Base-by-base conservation (phyloP, 1,140 invertebrate species). In the Solen grandis region DNA sequence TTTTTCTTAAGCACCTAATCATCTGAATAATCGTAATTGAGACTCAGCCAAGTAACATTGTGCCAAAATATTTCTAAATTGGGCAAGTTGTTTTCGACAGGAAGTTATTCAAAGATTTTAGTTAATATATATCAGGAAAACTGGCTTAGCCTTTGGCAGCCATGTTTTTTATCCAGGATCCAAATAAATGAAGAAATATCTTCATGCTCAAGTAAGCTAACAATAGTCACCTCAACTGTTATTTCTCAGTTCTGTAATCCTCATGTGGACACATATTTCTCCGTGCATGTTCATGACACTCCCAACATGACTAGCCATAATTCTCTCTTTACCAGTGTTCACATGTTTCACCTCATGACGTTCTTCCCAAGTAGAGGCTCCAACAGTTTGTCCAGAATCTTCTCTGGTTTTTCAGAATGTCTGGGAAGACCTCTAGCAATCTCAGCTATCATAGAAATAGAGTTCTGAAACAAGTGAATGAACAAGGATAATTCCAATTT, bases 391-490 rank as follows among this genome's bases (percentile, higher is more conserved):
- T 85, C 84, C 50, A 76, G 46, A 31, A 85, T 82, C 25, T 78
- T 65, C 72, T 83, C 78, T 46, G 81, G 78, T 50, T 83, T 79
- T 35, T 83, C 62, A 41, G 81, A 75, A 2, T 59, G 38, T 35
- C 69, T 78, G 3, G 84, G 84, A 46, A 85, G 59, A 14, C 68
- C 77, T 57, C 82, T 73, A 16, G 84, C 84, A 27, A 85, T 38
- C 52, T 85, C 84, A 59, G 68, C 84, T 59, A 85, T 83, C 70
- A 85, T 36, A 16, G 79, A 83, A 33, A 85, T 75, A 13, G 81
- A 76, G 76, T 82, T 65, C 84, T 85, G 65, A 70, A 85, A 82
- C 14, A 50, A 55, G 8, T 29, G n/a, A 62, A 73, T 70, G 16
- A 31, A 57, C 19, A 69, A 27, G 19, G 8, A 57, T 50, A 50